Base-by-base conservation (phyloP, 2,797 vertebrate species). In the Siniperca undulata region DNA sequence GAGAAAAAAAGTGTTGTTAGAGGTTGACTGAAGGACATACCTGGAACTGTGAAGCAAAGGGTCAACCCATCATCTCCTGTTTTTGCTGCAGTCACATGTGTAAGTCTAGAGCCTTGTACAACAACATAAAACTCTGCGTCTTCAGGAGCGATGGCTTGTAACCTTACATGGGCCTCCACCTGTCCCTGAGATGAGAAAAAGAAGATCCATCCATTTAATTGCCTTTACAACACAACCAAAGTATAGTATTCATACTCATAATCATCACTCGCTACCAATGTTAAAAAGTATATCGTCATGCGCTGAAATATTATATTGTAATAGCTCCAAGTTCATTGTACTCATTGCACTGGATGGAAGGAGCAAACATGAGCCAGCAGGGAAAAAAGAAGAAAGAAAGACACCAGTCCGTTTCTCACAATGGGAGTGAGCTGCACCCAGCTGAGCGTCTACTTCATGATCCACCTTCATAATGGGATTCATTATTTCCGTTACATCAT, bases 31-130 rank as follows among this genome's bases (percentile, higher is more conserved):
- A 52, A 11, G 53, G 64, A 84, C 87, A 59, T 88, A 96, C 95
- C 95, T 0, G 95, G 94, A 78, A 93, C 89, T 10, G 70, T 94
- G 85, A 95, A 96, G 74, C 44, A 27, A 62, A 96, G 86, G 14
- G 67, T 88, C 11, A 38, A 30, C 3, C 88, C 89, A 19, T 94
- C 90, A 7, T 72, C 60, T 17, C 64, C 76, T 83, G 71, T 88
- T 78, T 79, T 88, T 11, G 94, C 94, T 38, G 77, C n/a, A 0
- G 92, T 93, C 56, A 96, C 92, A 38, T 96, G 95, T 22, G 88
- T 83, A 1, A 95, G 91, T 27, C 46, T 62, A 0, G 95, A 95
- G 53, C 95, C 95, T 83, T 89, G 85, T 0, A 94, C 77, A 7
- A 92, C 84, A 8, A 95, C 90, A 53, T 93, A 95, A 80, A 93